Evolutionary conservation across 2,113 vertebrate species (phyloP).

Genomic region (Oryzias celebensis): DNA sequence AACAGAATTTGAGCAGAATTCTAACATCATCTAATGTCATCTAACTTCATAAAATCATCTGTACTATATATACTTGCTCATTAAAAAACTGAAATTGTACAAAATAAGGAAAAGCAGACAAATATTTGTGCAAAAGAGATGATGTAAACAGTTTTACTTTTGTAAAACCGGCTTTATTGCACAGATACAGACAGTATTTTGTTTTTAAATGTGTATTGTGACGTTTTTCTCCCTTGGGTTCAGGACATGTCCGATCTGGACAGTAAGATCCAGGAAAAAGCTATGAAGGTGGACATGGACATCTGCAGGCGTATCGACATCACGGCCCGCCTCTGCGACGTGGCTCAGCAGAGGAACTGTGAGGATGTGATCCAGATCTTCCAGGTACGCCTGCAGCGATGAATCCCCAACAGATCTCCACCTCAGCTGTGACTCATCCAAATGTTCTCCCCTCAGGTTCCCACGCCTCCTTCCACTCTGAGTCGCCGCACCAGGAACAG

Average conservation of each 20-base stretch:
- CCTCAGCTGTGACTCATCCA: not conserved
- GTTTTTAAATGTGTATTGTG: not conserved
- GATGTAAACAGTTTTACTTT: no score
- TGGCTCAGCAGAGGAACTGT: conserved; percentile 94
- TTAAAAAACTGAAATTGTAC: no score
- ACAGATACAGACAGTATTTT: no score
- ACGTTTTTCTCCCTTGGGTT: rapidly evolving
- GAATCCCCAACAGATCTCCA: rapidly evolving
- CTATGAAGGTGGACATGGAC: conserved; percentile 98
- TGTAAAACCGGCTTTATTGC: no score
- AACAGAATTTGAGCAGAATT: no score
- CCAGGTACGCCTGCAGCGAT: conserved; percentile 76
- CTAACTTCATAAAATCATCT: no score
- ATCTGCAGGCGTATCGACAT: conserved; percentile 96
- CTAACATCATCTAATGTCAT: no score
- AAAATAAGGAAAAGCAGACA: no score
- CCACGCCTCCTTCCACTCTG: conserved; percentile 73
- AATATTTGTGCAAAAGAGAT: no score
- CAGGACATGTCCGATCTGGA: conserved; percentile 91
- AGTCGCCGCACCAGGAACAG: conserved; percentile 54
- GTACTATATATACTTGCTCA: no score
- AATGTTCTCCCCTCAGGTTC: conserved; percentile 44
- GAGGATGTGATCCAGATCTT: conserved; percentile 92
- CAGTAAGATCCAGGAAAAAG: conserved; percentile 95
- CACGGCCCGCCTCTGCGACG: conserved; percentile 90